phyloP scores from a whole-genome alignment of 1,140 invertebrate species.

The Lasaia peninsularis region DNA sequence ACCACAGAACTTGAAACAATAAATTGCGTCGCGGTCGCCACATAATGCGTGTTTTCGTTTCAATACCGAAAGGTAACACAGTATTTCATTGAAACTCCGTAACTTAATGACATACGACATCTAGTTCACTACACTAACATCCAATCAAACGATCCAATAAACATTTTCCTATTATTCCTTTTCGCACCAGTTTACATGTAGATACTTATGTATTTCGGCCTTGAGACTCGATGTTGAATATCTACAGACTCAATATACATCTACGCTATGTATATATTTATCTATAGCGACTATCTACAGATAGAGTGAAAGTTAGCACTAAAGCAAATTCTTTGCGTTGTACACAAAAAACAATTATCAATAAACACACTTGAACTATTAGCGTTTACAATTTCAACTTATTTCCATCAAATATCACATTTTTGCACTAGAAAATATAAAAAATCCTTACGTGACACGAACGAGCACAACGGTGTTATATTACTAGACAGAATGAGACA shows the following conservation, averaged over 20 bases:
- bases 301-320: conserved; percentile 75
- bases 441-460: conserved; percentile 76
- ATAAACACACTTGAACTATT: conserved; percentile 33
- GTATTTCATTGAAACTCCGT: conserved; percentile 5
- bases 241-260: conserved; percentile 62
- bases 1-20: conserved; percentile 32
- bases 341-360: conserved; percentile 17
- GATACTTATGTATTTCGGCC: conserved; percentile 71
- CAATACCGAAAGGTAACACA: conserved; percentile 6
- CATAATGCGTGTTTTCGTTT: conserved; percentile 16
- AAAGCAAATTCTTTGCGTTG: conserved; percentile 20
- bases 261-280: conserved; percentile 66
- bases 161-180: conserved; percentile 43
- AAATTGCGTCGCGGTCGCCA: conserved; percentile 48
- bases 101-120: conserved; percentile 18
- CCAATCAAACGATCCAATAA: conserved; percentile 17
- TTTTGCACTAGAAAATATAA: conserved; percentile 67
- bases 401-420: conserved; percentile 45
- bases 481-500: conserved; percentile 71
- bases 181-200: conserved; percentile 50
- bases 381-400: conserved; percentile 34
- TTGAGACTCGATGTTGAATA: conserved; percentile 75
- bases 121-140: neutral
- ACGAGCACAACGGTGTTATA: conserved; percentile 76
- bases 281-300: conserved; percentile 70